Evolutionary conservation across 53 echinoderm and acorn worm species (phyloP), one percentile per base, ranked within the genome.

Genomic region (Paelopatides confundens): DNA sequence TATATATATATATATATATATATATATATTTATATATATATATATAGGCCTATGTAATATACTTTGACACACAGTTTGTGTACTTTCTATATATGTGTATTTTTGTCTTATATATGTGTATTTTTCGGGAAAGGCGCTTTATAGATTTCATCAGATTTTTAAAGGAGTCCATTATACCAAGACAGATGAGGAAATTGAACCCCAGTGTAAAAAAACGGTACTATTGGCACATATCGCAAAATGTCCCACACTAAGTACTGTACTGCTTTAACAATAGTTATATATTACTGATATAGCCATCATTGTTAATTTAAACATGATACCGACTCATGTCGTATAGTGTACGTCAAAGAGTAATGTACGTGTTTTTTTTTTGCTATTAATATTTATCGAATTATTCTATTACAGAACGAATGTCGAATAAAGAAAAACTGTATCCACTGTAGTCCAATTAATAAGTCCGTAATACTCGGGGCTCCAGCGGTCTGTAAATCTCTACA

Each of bases 371-470:
- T 24, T 0, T 18, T 37, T 39, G 38, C 70, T 70, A 37, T 37
- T 37, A 37, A 70, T 70, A 70, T 70, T 70, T 5, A 70, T 24
- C 39, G 39, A 70, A 70, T 70, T 37, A 74, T 46, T 2, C 40
- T 27, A 7, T 74, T 40, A 40, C 23, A 74, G 46, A 74, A 12
- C 39, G 24, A 40, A 74, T 40, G 74, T 74, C 74, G 46, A 11
- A 74, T 40, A 13, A 46, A 74, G 39, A 21, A n/a, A 24, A 10
- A 12, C 24, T 74, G 38, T 74, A 74, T 7, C 9, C 39, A 5
- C 74, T 18, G 46, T 35, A 12, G 39, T 74, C 74, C 74, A 74
- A 74, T 74, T 74, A 74, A 39, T 40, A 15, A 24, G 74, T 40
- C 74, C 74, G 46, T 13, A 74, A 74, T n/a, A 74, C 4, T 36